Evolutionary conservation across 2,888 invertebrate species (phyloP).

Genomic region (Drepanosiphum platanoidis): DNA sequence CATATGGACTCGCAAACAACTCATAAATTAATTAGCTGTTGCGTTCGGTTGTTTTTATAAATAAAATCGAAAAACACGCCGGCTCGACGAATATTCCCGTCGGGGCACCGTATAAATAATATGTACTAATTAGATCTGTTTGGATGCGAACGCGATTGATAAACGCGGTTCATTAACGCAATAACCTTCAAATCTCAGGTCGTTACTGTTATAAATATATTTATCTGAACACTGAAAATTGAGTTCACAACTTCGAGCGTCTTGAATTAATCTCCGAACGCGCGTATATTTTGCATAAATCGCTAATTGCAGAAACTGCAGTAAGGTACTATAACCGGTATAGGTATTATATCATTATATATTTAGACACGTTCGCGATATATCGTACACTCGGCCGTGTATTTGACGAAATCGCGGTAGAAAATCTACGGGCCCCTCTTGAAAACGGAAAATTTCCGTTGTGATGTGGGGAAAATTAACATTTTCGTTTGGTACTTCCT

Average conservation of each 20-base stretch:
- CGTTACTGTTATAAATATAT: conserved; percentile 19
- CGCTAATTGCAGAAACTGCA: background rate
- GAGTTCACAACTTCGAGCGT: background rate
- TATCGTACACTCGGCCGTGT: no score
- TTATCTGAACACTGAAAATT: conserved; percentile 17
- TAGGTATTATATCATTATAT: no score
- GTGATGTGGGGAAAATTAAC: no score
- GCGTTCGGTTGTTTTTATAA: background rate
- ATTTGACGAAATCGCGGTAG: no score
- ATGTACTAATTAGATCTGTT: conserved; percentile 42
- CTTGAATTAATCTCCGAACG: background rate
- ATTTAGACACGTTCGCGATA: no score
- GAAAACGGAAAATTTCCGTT: no score
- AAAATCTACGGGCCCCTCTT: no score
- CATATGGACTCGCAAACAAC: no score
- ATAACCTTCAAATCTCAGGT: conserved; percentile 54
- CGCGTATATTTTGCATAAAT: background rate
- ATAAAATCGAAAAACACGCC: background rate
- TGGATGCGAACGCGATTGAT: conserved; percentile 18
- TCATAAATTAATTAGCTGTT: background rate
- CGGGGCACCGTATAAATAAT: background rate
- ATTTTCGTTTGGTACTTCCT: no score
- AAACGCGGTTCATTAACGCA: conserved; percentile 34
- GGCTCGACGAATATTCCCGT: background rate
- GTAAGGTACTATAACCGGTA: no score